Evolutionary conservation across 2,113 vertebrate species (phyloP).

Genomic region (Glaucomys volans): DNA sequence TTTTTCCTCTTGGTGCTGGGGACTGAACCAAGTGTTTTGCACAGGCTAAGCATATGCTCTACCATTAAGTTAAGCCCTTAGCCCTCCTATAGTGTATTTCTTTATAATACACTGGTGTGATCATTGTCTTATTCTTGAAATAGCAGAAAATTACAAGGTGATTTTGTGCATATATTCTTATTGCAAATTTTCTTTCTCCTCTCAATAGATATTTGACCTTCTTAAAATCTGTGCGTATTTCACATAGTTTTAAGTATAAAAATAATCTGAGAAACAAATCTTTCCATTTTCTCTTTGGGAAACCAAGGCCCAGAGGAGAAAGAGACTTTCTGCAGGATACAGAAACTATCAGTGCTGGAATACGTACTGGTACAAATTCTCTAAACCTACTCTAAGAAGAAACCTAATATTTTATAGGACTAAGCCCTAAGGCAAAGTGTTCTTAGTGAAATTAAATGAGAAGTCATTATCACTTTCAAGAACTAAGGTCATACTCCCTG

Average conservation of each 20-base stretch:
- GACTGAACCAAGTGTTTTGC: background rate
- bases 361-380: background rate
- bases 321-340: background rate
- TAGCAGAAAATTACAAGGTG: background rate
- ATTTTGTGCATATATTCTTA: background rate
- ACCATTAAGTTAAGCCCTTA: background rate
- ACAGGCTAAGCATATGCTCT: background rate
- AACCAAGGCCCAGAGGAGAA: conserved; percentile 10
- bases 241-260: conserved; percentile 24
- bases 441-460: conserved; percentile 63
- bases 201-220: conserved; percentile 23
- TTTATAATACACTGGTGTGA: background rate
- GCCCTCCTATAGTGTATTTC: background rate
- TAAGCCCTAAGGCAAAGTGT: background rate
- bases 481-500: background rate
- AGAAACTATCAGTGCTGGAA: background rate
- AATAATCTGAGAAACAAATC: background rate
- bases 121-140: background rate
- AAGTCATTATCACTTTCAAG: conserved; percentile 33
- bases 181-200: background rate
- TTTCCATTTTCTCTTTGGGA: conserved; percentile 39
- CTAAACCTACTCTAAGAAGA: background rate
- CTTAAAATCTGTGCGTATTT: conserved; percentile 18
- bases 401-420: background rate
- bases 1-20: background rate